phyloP scores from a whole-genome alignment of 2,797 vertebrate species.

The Sebastes reedi region DNA sequence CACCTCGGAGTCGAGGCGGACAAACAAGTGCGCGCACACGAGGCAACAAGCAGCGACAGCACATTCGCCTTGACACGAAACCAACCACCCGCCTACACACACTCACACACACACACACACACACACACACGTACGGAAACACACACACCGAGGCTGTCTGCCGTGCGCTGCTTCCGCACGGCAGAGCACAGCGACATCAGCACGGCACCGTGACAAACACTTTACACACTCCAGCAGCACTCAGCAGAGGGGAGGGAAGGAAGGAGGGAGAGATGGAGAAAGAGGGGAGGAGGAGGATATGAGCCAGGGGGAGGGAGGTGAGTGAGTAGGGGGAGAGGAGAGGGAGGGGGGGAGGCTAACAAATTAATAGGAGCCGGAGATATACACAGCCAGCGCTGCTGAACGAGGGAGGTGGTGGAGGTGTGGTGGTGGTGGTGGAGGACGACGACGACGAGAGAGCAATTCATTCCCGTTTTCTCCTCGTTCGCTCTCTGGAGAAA shows the following conservation, averaged over 20 bases:
- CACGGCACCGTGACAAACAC: constrained; percentile 80
- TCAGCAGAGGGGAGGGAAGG: constrained; percentile 64
- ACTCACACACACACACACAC: constrained; percentile 34
- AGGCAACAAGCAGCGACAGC: constrained; percentile 66
- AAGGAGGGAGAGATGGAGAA: constrained; percentile 46
- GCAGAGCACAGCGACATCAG: constrained; percentile 76
- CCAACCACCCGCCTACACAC: constrained; percentile 64
- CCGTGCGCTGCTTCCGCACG: constrained; percentile 60
- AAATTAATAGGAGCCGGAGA: constrained; percentile 81
- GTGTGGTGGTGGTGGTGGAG: not conserved
- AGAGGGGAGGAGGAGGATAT: constrained; percentile 59
- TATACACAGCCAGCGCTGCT: constrained; percentile 75
- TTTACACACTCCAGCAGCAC: constrained; percentile 80
- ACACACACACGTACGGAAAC: too few species aligned
- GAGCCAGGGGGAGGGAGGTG: constrained; percentile 47
- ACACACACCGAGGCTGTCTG: constrained; percentile 46
- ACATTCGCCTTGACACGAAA: constrained; percentile 70
- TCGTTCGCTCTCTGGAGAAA: constrained; percentile 73
- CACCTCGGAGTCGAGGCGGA: constrained; percentile 28
- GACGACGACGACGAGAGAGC: constrained; percentile 69
- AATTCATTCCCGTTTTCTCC: constrained; percentile 78
- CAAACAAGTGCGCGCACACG: constrained; percentile 55
- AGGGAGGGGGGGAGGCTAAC: constrained; percentile 59
- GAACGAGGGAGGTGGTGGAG: constrained; percentile 41
- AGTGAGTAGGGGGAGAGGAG: constrained; percentile 11